Evolutionary conservation across 2,113 vertebrate genomes (phyloP), one percentile per base, ranked within the genome.

Genomic region (Apaloderma vittatum): DNA sequence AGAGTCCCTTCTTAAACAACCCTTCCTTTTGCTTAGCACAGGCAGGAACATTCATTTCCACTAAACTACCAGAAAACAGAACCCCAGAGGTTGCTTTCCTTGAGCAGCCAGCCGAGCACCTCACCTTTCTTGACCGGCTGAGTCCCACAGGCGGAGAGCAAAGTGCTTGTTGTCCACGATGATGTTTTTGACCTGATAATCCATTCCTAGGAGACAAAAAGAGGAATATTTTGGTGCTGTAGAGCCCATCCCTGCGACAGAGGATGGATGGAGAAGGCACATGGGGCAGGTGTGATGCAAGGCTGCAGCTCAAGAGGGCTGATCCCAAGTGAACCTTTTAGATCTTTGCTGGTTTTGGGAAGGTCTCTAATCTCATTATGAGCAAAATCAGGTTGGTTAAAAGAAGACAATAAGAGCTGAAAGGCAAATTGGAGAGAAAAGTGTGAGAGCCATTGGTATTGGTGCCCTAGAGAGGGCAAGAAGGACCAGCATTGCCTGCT

Each of bases 41-140:
- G 66, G 63, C 62, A 57, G 70, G 37, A 45, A 32, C n/a, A 40
- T 24, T 81, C 15, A 20, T 65, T 65, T 49, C 67, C 45, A 12
- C 37, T 12, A 15, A 88, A 59, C 2, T 20, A 18, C 49, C 29
- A 13, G n/a, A 29, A 5, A 37, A 32, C 37, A 18, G 12, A 23
- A 20, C 45, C 11, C 0, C 23, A 22, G 12, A 11, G n/a, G 18
- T 8, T 45, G 14, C 32, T 77, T 22, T 66, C 46, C 30, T 29
- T 3, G 3, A 30, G 75, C 52, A 49, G n/a, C 6, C 11, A 54
- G 59, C 76, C 8, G 59, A 46, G 40, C 49, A 13, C 9, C 19
- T 93, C 96, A 99, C 99, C 99, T 99, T 91, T 99, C 99, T 88
- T 99, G 99, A 24, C 99, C 99, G 5, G 99, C 99, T 4, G 99